phyloP scores from a whole-genome alignment of 1,140 invertebrate genomes.

The Subanguina moxae region DNA sequence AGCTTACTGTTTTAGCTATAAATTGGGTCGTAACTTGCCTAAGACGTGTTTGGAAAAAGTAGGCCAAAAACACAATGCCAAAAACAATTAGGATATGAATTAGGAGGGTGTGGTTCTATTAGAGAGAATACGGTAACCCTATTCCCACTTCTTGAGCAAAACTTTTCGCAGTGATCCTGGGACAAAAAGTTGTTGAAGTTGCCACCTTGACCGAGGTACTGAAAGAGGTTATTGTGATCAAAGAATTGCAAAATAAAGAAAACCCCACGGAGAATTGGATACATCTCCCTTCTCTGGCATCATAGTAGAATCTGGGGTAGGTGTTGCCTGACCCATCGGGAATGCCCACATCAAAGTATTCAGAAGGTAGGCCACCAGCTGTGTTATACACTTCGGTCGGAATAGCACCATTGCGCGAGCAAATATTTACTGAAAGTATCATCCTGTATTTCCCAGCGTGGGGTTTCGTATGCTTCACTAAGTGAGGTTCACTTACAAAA shows the following conservation, averaged over 20 bases:
- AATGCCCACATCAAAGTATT: conserved; percentile 58
- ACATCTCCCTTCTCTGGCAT: conserved; percentile 55
- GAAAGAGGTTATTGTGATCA: conserved; percentile 9
- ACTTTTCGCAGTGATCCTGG: conserved; percentile 58
- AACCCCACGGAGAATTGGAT: conserved; percentile 55
- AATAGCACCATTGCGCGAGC: conserved; percentile 57
- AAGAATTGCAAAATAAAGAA: too few relatives aligned
- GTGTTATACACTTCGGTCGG: conserved; percentile 59
- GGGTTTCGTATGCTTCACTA: too few relatives aligned
- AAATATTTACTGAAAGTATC: conserved; percentile 48
- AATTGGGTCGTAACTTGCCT: too few relatives aligned
- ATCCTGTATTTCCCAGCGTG: too few relatives aligned
- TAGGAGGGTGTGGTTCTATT: too few relatives aligned
- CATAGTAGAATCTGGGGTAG: conserved; percentile 57
- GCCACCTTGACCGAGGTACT: conserved; percentile 58
- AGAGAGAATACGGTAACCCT: too few relatives aligned
- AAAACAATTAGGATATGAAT: too few relatives aligned
- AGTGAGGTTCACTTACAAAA: conserved; percentile 37
- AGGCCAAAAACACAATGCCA: too few relatives aligned
- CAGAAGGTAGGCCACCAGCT: conserved; percentile 54
- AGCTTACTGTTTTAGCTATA: too few relatives aligned
- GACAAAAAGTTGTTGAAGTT: conserved; percentile 59
- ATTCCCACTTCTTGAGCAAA: conserved; percentile 58
- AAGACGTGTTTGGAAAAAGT: too few relatives aligned
- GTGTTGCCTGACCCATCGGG: conserved; percentile 55